Conservation (phyloP, 2,888 invertebrate genomes). For the Aphodius sticticus region DNA sequence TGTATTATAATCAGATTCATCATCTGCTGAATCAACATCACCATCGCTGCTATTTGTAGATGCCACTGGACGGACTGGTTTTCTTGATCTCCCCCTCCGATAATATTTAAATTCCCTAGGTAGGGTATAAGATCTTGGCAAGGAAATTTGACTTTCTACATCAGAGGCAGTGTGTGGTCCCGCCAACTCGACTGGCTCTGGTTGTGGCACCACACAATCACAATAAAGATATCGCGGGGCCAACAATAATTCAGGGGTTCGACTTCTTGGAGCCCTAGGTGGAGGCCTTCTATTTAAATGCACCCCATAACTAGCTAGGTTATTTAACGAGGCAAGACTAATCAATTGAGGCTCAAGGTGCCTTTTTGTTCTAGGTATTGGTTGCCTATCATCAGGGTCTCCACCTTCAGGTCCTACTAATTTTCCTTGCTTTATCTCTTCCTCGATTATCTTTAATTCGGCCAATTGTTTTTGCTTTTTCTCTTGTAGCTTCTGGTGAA, state of each 20-base stretch:
- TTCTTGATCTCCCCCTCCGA: slow-evolving; percentile 66
- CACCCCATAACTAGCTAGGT: slow-evolving; percentile 58
- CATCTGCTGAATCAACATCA: slow-evolving; percentile 84
- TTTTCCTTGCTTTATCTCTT: slow-evolving; percentile 83
- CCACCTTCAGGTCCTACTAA: slow-evolving; percentile 66
- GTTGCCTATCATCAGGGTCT: slow-evolving; percentile 66
- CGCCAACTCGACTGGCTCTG: slow-evolving; percentile 52
- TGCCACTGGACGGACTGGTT: slow-evolving; percentile 73
- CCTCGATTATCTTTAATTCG: slow-evolving; percentile 82
- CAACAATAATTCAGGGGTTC: slow-evolving; percentile 81
- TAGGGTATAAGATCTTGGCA: slow-evolving; percentile 85
- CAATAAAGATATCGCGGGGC: slow-evolving; percentile 76
- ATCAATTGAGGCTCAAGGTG: slow-evolving; percentile 67
- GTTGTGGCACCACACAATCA: slow-evolving; percentile 59
- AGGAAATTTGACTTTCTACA: slow-evolving; percentile 80
- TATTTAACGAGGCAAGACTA: slow-evolving; percentile 60
- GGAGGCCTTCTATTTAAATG: slow-evolving; percentile 55
- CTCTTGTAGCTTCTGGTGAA: slow-evolving; percentile 86
- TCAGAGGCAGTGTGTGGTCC: slow-evolving; percentile 65
- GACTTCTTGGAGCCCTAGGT: slow-evolving; percentile 63
- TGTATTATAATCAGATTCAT: slow-evolving; percentile 61
- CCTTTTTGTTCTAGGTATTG: slow-evolving; percentile 76
- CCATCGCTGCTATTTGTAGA: slow-evolving; percentile 90
- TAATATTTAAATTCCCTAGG: slow-evolving; percentile 88
- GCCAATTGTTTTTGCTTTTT: slow-evolving; percentile 89